Evolutionary conservation across 2,797 vertebrate species (phyloP).

Genomic region (Mareca penelope): DNA sequence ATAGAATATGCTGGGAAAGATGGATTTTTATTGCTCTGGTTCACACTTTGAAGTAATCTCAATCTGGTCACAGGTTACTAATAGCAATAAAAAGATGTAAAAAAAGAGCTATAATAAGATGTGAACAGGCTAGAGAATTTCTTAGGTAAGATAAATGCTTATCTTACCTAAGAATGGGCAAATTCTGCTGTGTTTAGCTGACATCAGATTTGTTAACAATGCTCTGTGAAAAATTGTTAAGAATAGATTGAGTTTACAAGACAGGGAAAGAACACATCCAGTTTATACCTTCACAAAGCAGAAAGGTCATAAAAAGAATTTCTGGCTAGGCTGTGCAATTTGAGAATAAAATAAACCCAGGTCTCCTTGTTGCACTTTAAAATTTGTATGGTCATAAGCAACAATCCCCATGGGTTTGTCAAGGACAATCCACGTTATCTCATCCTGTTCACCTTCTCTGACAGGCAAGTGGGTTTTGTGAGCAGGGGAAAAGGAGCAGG

Average conservation of each 20-base stretch:
- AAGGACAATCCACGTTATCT: background rate
- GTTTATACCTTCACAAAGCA: background rate
- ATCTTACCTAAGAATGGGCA: too few relatives aligned
- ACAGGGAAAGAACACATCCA: background rate
- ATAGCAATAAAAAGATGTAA: background rate
- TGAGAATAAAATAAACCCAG: background rate
- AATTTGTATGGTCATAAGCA: background rate
- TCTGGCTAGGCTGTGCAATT: background rate
- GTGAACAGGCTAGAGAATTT: background rate
- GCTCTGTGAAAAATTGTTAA: background rate
- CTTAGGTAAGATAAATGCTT: background rate
- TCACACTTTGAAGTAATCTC: background rate
- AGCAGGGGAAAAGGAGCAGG: background rate
- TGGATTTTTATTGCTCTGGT: background rate
- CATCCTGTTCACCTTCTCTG: background rate
- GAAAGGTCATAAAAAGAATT: background rate
- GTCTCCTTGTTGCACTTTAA: background rate
- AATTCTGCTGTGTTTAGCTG: background rate
- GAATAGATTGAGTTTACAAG: background rate
- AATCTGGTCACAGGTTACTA: background rate
- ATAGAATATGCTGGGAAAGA: background rate
- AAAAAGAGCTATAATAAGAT: background rate
- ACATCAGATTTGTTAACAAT: background rate
- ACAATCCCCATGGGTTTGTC: background rate
- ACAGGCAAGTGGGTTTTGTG: background rate